Evolutionary conservation across 1,140 invertebrate species (phyloP), one percentile per base, ranked within the genome.

Genomic region (Augochlora pura): DNA sequence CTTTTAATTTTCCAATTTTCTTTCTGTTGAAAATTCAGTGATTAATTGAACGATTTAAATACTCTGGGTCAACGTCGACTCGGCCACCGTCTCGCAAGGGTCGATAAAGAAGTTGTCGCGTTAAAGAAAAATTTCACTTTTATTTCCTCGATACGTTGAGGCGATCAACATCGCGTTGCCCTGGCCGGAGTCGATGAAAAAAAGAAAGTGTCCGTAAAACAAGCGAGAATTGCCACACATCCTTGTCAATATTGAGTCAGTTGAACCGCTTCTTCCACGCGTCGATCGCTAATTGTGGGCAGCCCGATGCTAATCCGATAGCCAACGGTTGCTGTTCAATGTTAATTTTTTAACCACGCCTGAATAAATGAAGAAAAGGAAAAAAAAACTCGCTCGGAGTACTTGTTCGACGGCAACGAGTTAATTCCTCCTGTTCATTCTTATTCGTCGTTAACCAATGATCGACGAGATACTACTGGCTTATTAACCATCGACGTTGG

Each of bases 301-400:
- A 12, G 27, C 21, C 39, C 59, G 66, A 82, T 32, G 49, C 25
- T 83, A 77, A 72, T 72, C 59, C 18, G n/a, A n/a, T n/a, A n/a
- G 14, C 52, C 21, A 10, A n/a, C 14, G 27, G 5, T 0, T 68
- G 27, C 7, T 23, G 27, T 69, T 57, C 63, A 68, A 32, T 23
- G 23, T 75, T 42, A 39, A 42, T 49, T 73, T 23, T 1, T 27
- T 9, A n/a, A 23, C 42, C 70, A 14, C 18, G 38, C 16, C 32
- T 39, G 23, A 1, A 46, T 2, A 46, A 12, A 46, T 12, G 14
- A 46, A 46, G 12, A 46, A 46, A 0, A 42, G 16, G 23, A 69
- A 46, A 23, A 23, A 39, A 69, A 46, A 23, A 23, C 4, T 32
- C 32, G 4, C 4, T 32, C 4, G 32, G 32, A 32, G 10, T 46